Conservation (phyloP, 2,113 vertebrate species). For the Merops nubicus region DNA sequence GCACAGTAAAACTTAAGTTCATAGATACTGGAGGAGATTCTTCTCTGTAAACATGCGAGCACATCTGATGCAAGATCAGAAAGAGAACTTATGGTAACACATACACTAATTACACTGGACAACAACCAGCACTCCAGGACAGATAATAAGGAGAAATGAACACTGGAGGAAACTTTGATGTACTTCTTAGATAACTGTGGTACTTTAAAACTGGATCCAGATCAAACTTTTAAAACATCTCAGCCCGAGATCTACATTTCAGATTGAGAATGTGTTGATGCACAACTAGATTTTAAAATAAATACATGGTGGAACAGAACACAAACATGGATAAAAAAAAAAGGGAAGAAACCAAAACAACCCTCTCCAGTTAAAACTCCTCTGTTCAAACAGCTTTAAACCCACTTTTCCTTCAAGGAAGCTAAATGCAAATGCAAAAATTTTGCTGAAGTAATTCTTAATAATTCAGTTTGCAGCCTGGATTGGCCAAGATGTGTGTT, state of each 20-base stretch:
- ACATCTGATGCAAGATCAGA: constrained; percentile 27
- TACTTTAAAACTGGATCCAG: constrained; percentile 47
- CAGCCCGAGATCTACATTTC: constrained; percentile 32
- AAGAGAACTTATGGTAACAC: not conserved
- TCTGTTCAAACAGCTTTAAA: not conserved
- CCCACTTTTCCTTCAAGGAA: not conserved
- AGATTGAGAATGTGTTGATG: constrained; percentile 56
- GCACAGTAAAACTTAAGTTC: not conserved
- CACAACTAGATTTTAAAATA: constrained; percentile 53
- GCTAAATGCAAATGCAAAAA: not conserved
- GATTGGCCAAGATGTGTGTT: not conserved
- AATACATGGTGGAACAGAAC: constrained; percentile 20
- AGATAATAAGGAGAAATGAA: constrained; percentile 65
- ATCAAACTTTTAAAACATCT: constrained; percentile 54
- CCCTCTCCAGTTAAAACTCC: not conserved
- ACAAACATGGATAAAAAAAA: not conserved
- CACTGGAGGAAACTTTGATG: constrained; percentile 43
- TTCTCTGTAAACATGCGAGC: not conserved
- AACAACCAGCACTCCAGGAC: constrained; percentile 28
- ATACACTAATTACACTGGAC: not conserved
- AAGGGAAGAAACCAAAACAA: not conserved
- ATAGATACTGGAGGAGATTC: not conserved
- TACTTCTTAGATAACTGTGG: constrained; percentile 61
- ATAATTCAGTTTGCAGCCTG: not conserved
- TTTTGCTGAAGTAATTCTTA: not conserved